phyloP scores from a whole-genome alignment of 1,140 invertebrate genomes.

The Helicoverpa armigera region DNA sequence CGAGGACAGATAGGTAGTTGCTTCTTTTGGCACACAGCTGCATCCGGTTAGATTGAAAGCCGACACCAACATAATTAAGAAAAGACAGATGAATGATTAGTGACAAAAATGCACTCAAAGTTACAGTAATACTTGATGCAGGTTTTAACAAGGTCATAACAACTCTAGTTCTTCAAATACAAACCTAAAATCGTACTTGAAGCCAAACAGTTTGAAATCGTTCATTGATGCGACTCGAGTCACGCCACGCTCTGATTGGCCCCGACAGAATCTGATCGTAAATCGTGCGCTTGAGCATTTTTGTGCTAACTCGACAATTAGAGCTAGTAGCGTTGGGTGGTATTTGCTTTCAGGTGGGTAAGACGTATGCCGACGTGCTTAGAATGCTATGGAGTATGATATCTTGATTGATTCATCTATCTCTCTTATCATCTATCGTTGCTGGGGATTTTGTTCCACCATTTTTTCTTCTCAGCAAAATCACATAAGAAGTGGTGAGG shows the following conservation, averaged over 20 bases:
- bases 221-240: neutral
- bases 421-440: too few species aligned
- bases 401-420: neutral
- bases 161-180: neutral
- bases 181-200: conserved; percentile 2
- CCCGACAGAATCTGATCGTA: neutral
- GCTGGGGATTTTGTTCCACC: too few species aligned
- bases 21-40: too few species aligned
- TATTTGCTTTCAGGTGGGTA: conserved; percentile 18
- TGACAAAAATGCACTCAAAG: neutral
- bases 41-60: too few species aligned
- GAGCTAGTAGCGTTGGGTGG: neutral
- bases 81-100: too few species aligned
- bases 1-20: too few species aligned
- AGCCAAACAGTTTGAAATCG: neutral
- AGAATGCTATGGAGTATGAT: neutral
- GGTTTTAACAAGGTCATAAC: neutral
- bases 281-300: conserved; percentile 1
- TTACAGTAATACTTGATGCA: neutral
- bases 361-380: neutral
- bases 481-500: too few species aligned
- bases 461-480: too few species aligned
- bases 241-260: neutral
- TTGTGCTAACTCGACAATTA: neutral
- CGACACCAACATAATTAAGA: too few species aligned